Conservation (phyloP, 2,888 invertebrate species). For the Orchesellides sinensis region DNA sequence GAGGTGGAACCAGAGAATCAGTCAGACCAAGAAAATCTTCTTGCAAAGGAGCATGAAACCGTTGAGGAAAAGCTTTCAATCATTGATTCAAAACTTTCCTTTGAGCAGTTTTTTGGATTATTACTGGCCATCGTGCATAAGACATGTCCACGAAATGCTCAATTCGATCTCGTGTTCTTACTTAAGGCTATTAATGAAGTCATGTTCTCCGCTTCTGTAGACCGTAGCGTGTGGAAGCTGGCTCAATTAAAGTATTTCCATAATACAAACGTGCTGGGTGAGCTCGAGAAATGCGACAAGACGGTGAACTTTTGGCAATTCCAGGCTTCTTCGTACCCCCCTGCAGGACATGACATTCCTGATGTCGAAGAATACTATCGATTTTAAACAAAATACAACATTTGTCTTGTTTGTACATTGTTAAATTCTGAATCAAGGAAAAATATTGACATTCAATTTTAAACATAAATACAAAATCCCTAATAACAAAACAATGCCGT, state of each 20-base stretch:
- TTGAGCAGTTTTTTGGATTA: background rate
- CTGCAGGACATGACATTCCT: no score
- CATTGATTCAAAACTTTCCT: background rate
- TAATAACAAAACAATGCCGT: no score
- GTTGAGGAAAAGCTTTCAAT: background rate
- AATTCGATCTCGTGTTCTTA: background rate
- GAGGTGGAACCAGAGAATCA: background rate
- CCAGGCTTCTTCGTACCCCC: background rate
- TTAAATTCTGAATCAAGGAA: no score
- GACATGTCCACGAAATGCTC: background rate
- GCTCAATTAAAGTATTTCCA: slow-evolving; percentile 37
- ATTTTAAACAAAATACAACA: no score
- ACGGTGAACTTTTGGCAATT: background rate
- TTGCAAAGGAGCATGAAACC: background rate
- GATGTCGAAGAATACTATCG: no score
- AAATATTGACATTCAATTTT: no score
- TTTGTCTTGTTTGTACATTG: no score
- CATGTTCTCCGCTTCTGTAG: background rate
- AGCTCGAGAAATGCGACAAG: slow-evolving; percentile 2
- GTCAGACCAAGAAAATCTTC: background rate
- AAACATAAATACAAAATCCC: no score
- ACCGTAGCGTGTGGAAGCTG: slow-evolving; percentile 3
- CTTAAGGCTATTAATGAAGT: background rate
- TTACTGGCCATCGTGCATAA: background rate
- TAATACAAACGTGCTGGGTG: slow-evolving; percentile 11